Percentiles rank a stretch among this genome's conserved stretches.
Conservation (phyloP, 2,113 vertebrate genomes). For the Eubucco bourcierii region DNA sequence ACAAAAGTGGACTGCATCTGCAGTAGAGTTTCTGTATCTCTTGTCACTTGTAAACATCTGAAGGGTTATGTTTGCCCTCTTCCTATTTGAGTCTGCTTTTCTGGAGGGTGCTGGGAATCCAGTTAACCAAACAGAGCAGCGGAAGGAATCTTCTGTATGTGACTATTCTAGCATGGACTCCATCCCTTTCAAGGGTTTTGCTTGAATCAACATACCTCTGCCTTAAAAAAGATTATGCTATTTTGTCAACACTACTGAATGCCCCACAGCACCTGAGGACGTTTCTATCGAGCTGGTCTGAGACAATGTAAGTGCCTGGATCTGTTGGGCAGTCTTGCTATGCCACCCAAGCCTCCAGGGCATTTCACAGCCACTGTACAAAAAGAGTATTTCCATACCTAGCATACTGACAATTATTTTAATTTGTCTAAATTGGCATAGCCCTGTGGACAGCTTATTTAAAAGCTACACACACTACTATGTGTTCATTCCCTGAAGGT, state of each 20-base stretch:
- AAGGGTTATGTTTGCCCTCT: neutral
- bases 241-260: neutral
- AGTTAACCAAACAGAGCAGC: neutral
- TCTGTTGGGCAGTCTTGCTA: neutral
- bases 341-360: conserved; percentile 33
- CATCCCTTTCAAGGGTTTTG: neutral
- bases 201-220: neutral
- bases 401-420: conserved; percentile 66
- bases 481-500: conserved; percentile 67
- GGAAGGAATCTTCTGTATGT: neutral
- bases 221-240: neutral
- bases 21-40: neutral
- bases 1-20: neutral
- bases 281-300: conserved; percentile 12
- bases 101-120: too few relatives aligned
- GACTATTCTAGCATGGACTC: neutral
- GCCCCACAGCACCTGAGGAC: neutral
- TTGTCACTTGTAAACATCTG: neutral
- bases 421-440: conserved; percentile 67
- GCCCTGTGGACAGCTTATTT: conserved; percentile 64
- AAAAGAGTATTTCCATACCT: conserved; percentile 58
- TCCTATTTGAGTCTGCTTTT: neutral
- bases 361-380: conserved; percentile 39
- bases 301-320: neutral
- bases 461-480: conserved; percentile 62